These are phyloP conservation scores for Euplagia quadripunctaria DNA, from an alignment of 2,888 invertebrate species.

Conservation along the genomic window DNA sequence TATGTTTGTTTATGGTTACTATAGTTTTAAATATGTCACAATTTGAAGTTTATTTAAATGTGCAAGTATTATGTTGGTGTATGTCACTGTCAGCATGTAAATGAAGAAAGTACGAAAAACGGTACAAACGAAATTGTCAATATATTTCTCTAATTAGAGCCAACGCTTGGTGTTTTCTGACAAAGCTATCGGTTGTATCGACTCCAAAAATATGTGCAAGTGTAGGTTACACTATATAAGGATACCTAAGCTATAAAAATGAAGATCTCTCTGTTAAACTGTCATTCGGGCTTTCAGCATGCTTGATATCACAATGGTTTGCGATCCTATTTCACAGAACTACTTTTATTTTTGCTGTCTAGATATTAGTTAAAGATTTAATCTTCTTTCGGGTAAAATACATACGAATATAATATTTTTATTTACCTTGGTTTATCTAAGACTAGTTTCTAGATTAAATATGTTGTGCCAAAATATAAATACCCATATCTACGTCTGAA, in stretches of 20 bases:
- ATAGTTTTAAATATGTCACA: too few species aligned
- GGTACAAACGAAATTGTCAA: too few species aligned
- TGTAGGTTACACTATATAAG: too few species aligned
- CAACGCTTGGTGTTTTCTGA: too few species aligned
- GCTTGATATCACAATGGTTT: not conserved
- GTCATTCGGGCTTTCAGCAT: not conserved
- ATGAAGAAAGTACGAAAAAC: too few species aligned
- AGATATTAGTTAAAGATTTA: not conserved
- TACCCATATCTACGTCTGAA: not conserved
- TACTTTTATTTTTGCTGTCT: not conserved
- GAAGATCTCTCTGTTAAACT: not conserved
- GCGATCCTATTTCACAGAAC: not conserved
- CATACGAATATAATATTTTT: not conserved
- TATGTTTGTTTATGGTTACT: too few species aligned
- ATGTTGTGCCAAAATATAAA: slow-evolving; percentile 2
- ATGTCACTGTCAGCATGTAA: too few species aligned
- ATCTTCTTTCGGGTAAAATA: not conserved
- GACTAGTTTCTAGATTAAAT: not conserved
- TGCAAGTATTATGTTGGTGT: too few species aligned
- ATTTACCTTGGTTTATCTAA: not conserved
- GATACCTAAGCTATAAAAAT: not conserved
- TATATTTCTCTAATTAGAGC: too few species aligned
- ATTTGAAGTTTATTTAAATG: too few species aligned
- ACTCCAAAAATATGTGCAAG: too few species aligned
- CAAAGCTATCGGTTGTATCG: too few species aligned